Conservation (phyloP, 2,113 vertebrate species). For the Xiphophorus couchianus region DNA sequence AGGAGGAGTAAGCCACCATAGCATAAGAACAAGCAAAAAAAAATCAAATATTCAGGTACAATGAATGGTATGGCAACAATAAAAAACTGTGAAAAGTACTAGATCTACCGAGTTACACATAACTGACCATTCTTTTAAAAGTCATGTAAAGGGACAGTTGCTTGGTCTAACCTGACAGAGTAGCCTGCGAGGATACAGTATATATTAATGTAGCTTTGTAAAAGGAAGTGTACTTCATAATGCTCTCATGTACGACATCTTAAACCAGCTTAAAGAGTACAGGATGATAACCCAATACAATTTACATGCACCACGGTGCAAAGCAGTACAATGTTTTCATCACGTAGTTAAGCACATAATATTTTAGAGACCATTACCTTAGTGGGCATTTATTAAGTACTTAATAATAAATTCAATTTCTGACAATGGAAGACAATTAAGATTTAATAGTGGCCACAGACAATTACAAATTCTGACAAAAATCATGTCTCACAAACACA, state of each 20-base stretch:
- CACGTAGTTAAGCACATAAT: not conserved
- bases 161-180: not conserved
- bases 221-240: not conserved
- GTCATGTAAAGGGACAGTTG: not conserved
- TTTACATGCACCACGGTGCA: not conserved
- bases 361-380: not conserved
- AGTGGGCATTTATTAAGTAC: not conserved
- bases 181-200: not conserved
- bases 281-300: no score
- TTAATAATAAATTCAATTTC: not conserved
- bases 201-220: not conserved
- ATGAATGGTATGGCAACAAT: not conserved
- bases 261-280: not conserved
- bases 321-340: not conserved
- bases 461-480: no score
- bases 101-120: no score
- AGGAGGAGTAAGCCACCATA: slow-evolving; percentile 34
- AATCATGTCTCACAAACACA: no score
- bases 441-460: no score
- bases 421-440: no score
- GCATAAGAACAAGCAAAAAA: not conserved
- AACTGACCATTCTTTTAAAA: not conserved
- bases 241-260: not conserved
- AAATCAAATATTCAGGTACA: not conserved
- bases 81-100: not conserved